Evolutionary conservation across 2,113 vertebrate genomes (phyloP).

Genomic region (Tachysurus fulvidraco): DNA sequence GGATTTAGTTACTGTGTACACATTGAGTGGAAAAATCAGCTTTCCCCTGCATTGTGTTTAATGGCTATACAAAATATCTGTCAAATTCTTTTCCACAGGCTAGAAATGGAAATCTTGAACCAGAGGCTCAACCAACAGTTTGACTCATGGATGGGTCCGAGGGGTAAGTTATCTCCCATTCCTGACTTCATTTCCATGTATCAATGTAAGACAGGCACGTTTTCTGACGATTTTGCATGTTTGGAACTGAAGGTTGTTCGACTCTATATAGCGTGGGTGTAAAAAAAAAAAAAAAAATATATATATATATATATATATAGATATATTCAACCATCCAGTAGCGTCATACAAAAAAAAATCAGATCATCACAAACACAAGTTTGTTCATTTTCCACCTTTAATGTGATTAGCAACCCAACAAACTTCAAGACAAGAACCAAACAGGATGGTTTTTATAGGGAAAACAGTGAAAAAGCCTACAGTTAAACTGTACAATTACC

Average conservation of each 20-base stretch:
- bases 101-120: slow-evolving; percentile 88
- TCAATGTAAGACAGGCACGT: neutral
- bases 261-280: neutral
- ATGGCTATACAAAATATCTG: neutral
- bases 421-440: neutral
- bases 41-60: neutral
- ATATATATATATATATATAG: too few relatives aligned
- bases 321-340: too few relatives aligned
- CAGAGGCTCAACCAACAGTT: slow-evolving; percentile 85
- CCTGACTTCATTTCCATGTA: neutral
- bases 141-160: slow-evolving; percentile 88
- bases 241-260: neutral
- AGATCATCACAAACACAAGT: neutral
- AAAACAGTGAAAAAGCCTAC: neutral
- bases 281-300: neutral
- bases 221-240: neutral
- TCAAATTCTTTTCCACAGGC: slow-evolving; percentile 60
- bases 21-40: neutral
- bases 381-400: neutral
- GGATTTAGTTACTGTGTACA: neutral
- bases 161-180: slow-evolving; percentile 76
- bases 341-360: too few relatives aligned
- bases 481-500: neutral
- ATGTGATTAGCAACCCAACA: neutral
- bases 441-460: neutral